Percentiles rank a stretch among this genome's conserved stretches.
Conservation (phyloP, 1,140 invertebrate genomes). For the Caenorhabditis brenneri region DNA sequence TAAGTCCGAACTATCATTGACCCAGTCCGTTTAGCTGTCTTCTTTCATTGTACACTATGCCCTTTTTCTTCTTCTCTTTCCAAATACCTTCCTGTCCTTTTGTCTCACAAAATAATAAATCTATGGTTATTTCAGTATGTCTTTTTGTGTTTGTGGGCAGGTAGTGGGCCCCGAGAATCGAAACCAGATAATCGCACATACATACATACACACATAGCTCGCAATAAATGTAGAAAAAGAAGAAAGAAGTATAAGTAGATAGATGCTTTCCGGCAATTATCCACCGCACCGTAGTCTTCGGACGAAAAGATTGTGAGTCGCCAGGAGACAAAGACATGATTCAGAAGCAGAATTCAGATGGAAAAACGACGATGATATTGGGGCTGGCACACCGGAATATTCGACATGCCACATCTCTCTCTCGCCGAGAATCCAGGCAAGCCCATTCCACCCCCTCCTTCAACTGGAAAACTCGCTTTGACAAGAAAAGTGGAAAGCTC, state of each 20-base stretch:
- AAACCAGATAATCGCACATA: not conserved
- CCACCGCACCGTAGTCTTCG: conserved; percentile 29
- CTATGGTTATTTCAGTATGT: conserved; percentile 15
- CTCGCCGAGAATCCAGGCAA: not conserved
- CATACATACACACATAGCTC: conserved; percentile 2
- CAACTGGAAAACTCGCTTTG: not conserved
- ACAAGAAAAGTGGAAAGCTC: not conserved
- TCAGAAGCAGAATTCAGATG: conserved; percentile 10
- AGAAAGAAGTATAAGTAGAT: conserved; percentile 39
- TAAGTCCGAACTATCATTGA: not conserved
- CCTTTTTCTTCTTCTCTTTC: not conserved
- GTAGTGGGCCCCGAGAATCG: no score
- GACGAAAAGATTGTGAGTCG: not conserved
- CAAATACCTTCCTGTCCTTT: not conserved
- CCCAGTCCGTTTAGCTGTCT: not conserved
- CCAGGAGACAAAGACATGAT: conserved; percentile 30
- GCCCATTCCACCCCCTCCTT: not conserved
- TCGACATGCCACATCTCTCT: conserved; percentile 15
- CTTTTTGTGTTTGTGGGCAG: not conserved
- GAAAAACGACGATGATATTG: conserved; percentile 41
- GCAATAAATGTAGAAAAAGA: not conserved
- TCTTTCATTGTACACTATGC: not conserved
- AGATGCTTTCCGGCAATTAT: conserved; percentile 43
- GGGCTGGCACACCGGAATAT: conserved; percentile 36
- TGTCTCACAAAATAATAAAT: not conserved